Evolutionary conservation across 2,888 invertebrate genomes (phyloP).

Genomic region (Lasioglossum marginatum): DNA sequence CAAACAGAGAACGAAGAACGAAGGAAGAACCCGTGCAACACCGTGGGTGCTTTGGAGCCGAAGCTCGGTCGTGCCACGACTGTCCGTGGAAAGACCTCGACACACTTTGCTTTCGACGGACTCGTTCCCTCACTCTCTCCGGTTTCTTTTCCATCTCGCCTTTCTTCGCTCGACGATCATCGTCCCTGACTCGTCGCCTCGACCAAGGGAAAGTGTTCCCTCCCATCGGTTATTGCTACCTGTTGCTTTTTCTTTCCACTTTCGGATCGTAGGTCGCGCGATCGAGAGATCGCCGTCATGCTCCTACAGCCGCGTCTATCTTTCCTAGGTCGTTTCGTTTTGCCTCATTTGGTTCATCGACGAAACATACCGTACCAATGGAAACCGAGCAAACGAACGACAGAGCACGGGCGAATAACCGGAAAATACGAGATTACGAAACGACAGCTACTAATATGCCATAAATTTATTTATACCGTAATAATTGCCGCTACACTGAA

Average conservation of each 20-base stretch:
- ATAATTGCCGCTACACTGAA: conserved; percentile 59
- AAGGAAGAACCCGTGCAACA: background rate
- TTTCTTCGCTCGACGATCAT: conserved; percentile 78
- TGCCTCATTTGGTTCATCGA: background rate
- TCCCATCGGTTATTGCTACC: conserved; percentile 15
- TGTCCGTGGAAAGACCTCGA: conserved; percentile 85
- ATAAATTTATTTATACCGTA: conserved; percentile 67
- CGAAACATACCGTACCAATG: background rate
- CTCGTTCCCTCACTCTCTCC: conserved; percentile 68
- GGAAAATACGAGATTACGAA: background rate
- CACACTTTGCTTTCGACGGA: conserved; percentile 80
- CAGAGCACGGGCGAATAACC: background rate
- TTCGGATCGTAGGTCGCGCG: conserved; percentile 70
- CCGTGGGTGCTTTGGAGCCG: conserved; percentile 65
- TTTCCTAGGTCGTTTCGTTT: background rate
- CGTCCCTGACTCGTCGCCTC: conserved; percentile 74
- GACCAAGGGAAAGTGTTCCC: conserved; percentile 83
- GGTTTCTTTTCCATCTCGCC: conserved; percentile 59
- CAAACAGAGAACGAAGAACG: conserved; percentile 26
- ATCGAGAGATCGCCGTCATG: background rate
- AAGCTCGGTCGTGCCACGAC: conserved; percentile 76
- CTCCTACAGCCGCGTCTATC: background rate
- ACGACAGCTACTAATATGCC: conserved; percentile 34
- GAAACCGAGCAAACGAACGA: background rate
- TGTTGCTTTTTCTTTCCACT: conserved; percentile 42